Evolutionary conservation across 1,140 invertebrate species (phyloP).

Genomic region (Pseudomyrmex flavicornis): DNA sequence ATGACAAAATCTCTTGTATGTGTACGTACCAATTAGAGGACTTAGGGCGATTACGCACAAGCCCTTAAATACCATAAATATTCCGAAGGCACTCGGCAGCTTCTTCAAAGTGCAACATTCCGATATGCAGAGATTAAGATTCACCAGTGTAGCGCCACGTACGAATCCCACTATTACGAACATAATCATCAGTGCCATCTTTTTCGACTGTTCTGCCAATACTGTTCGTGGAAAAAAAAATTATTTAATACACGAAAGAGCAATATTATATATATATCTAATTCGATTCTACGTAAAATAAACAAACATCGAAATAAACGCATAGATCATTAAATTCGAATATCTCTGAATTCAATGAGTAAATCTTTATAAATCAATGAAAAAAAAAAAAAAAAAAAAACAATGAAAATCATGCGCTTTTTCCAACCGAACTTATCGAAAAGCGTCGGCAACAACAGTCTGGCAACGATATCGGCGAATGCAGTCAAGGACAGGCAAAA

Average conservation of each 20-base stretch:
- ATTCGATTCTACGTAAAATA: too few relatives aligned
- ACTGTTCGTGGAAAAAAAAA: conserved; percentile 78
- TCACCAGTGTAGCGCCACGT: conserved; percentile 90
- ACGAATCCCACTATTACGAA: conserved; percentile 91
- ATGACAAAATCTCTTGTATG: conserved; percentile 1
- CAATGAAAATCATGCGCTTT: conserved; percentile 88
- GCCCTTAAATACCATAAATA: conserved; percentile 92
- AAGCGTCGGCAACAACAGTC: conserved; percentile 89
- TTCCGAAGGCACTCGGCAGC: conserved; percentile 90
- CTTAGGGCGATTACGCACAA: conserved; percentile 89
- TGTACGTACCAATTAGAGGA: conserved; percentile 89
- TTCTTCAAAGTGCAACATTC: conserved; percentile 91
- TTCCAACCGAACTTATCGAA: conserved; percentile 88
- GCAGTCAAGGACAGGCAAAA: conserved; percentile 90
- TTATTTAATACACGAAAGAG: not conserved
- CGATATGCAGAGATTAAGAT: conserved; percentile 90
- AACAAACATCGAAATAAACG: not conserved
- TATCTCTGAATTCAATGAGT: not conserved
- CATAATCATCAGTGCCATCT: conserved; percentile 82
- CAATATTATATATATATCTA: too few relatives aligned
- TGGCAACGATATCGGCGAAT: conserved; percentile 89
- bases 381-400: conserved; percentile 68
- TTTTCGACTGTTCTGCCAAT: conserved; percentile 84
- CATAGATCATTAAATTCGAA: too few relatives aligned
- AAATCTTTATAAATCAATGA: conserved; percentile 19